Percentiles rank a stretch among this genome's conserved stretches.
Conservation (phyloP, 30 jellyfish, hydroid and myxozoan genomes). For the Catostylus mosaicus region DNA sequence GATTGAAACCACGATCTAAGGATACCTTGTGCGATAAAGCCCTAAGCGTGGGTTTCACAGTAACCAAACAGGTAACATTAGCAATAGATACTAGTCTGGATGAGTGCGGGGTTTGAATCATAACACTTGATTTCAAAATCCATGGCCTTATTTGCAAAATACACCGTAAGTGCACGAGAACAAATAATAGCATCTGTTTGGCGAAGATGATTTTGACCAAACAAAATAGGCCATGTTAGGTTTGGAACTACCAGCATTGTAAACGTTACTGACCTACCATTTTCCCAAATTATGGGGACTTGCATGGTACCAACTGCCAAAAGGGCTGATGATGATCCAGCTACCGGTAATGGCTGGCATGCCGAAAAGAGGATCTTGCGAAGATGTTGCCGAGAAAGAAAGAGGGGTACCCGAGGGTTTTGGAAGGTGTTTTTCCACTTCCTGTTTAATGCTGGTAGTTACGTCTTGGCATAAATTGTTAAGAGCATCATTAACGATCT, state of each 20-base stretch:
- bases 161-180: too few species aligned
- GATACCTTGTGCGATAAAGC: too few species aligned
- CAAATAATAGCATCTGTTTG: too few species aligned
- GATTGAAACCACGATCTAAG: too few species aligned
- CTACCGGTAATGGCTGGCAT: constrained; percentile 18
- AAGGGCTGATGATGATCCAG: constrained; percentile 11
- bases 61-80: too few species aligned
- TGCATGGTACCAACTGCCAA: constrained; percentile 21
- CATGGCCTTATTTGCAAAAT: too few species aligned
- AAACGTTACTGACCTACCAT: constrained; percentile 1
- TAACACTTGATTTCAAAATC: too few species aligned
- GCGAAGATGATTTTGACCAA: constrained; percentile 20
- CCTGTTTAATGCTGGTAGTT: constrained; percentile 39
- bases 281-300: constrained; percentile 19
- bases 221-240: constrained; percentile 12
- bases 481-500: constrained; percentile 13
- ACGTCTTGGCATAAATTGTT: constrained; percentile 12
- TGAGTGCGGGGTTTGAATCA: too few species aligned
- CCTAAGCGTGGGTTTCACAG: too few species aligned
- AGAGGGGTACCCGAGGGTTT: constrained; percentile 20
- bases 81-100: too few species aligned
- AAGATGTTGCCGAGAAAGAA: constrained; percentile 32
- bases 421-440: constrained; percentile 59
- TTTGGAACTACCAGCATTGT: constrained; percentile 23
- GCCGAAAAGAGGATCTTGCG: constrained; percentile 22